Percentiles rank a stretch among this genome's conserved stretches.
Evolutionary conservation across 2,113 vertebrate genomes (phyloP).

Genomic region (Channa maculata): DNA sequence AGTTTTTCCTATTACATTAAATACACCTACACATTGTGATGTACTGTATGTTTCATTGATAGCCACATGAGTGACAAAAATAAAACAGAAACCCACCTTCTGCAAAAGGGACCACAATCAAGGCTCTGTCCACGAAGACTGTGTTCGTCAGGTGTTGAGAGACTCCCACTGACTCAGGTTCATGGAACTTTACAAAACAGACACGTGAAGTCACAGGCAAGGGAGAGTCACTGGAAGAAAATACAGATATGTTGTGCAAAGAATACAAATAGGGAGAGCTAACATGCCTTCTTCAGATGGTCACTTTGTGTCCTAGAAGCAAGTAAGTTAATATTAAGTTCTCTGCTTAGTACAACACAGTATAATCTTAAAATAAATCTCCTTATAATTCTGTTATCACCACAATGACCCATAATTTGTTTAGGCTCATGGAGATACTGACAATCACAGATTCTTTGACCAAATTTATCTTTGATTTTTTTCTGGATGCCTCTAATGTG

Average conservation of each 20-base stretch:
- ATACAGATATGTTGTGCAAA: conserved; percentile 85
- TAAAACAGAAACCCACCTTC: conserved; percentile 93
- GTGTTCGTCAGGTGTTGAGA: conserved; percentile 99
- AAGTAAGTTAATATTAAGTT: background rate
- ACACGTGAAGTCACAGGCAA: conserved; percentile 99
- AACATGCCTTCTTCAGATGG: conserved; percentile 50
- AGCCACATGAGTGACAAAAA: conserved; percentile 26
- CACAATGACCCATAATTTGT: too few relatives aligned
- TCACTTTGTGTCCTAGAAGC: conserved; percentile 27
- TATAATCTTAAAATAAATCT: too few relatives aligned
- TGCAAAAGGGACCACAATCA: conserved; percentile 99
- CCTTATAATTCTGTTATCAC: too few relatives aligned
- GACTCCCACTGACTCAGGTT: conserved; percentile 96
- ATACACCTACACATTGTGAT: conserved; percentile 51
- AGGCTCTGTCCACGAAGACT: conserved; percentile 99
- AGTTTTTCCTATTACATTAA: conserved; percentile 46
- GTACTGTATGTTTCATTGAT: conserved; percentile 29
- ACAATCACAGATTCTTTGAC: too few relatives aligned
- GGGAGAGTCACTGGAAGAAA: conserved; percentile 97
- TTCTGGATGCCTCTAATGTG: too few relatives aligned
- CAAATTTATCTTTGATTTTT: too few relatives aligned
- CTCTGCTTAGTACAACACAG: too few relatives aligned
- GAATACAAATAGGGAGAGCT: conserved; percentile 73
- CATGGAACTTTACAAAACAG: conserved; percentile 99
- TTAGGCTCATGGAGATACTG: too few relatives aligned